Evolutionary conservation across 2,797 vertebrate genomes (phyloP).

Genomic region (Dermochelys coriacea): DNA sequence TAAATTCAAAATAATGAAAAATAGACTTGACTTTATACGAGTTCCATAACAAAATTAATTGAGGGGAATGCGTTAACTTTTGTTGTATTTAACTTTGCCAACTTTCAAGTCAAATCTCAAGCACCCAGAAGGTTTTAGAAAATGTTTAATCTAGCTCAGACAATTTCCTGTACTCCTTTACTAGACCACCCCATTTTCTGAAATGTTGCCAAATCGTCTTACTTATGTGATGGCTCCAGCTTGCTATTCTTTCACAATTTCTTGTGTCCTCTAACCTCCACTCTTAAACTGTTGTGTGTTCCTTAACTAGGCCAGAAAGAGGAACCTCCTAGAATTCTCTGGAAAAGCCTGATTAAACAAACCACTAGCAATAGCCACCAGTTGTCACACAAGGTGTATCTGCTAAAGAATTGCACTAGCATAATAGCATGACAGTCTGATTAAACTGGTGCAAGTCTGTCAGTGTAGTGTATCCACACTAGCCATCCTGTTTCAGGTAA

Average conservation of each 20-base stretch:
- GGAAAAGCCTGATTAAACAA: constrained; percentile 29
- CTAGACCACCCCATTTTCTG: constrained; percentile 79
- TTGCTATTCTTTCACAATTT: constrained; percentile 68
- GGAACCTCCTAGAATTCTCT: background rate
- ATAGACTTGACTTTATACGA: constrained; percentile 44
- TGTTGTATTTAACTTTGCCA: constrained; percentile 81
- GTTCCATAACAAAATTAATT: constrained; percentile 66
- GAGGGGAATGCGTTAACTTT: constrained; percentile 76
- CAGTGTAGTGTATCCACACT: fast-evolving
- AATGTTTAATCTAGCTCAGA: constrained; percentile 84
- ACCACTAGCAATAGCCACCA: background rate
- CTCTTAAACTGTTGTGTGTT: background rate
- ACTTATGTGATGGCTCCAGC: constrained; percentile 26
- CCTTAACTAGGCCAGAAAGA: constrained; percentile 57
- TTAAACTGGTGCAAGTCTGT: fast-evolving
- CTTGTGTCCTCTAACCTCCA: constrained; percentile 41
- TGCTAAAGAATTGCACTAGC: background rate
- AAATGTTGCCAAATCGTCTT: constrained; percentile 73
- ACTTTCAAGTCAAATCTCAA: constrained; percentile 77
- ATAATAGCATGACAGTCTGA: fast-evolving
- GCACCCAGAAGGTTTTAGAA: constrained; percentile 79
- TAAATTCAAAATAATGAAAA: constrained; percentile 25
- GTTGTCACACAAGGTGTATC: background rate
- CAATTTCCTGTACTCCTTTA: constrained; percentile 82
- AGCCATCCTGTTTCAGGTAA: background rate